phyloP scores from a whole-genome alignment of 92 coral and sea anemone genomes.

The Porites divaricata region DNA sequence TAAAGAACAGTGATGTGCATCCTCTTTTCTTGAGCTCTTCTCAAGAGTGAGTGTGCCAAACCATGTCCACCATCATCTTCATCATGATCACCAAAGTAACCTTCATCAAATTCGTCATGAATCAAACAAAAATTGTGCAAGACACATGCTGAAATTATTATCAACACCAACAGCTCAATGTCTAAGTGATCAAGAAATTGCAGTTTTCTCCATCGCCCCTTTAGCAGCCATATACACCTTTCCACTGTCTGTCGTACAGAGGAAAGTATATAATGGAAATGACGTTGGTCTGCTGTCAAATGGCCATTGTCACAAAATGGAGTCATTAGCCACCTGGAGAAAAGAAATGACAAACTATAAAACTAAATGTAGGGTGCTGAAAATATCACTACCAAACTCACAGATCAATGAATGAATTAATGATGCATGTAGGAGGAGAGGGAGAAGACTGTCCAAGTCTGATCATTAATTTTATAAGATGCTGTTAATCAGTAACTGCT shows the following conservation, averaged over 20 bases:
- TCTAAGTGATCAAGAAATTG: conserved; percentile 30
- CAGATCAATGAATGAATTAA: too few species aligned
- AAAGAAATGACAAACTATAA: neutral
- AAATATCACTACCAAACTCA: too few species aligned
- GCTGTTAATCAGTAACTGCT: too few species aligned
- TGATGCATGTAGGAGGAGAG: too few species aligned
- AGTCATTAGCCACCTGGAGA: conserved; percentile 27
- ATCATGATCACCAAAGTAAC: conserved; percentile 12
- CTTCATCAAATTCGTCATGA: conserved; percentile 23
- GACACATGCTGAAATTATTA: conserved; percentile 25
- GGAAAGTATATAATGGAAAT: conserved; percentile 15
- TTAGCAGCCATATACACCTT: conserved; percentile 16
- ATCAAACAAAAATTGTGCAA: conserved; percentile 12
- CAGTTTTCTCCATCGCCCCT: conserved; percentile 24
- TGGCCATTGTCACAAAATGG: conserved; percentile 25
- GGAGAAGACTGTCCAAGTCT: too few species aligned
- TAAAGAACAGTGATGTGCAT: neutral
- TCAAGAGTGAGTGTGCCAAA: neutral
- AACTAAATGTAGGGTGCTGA: too few species aligned
- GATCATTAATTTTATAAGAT: too few species aligned
- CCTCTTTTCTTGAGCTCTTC: conserved; percentile 27
- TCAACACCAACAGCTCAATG: conserved; percentile 10
- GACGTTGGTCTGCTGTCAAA: conserved; percentile 27
- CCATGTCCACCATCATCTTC: neutral
- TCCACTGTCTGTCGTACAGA: conserved; percentile 33